These are phyloP conservation scores for Leptopilina myrica DNA, from an alignment of 2,888 invertebrate species.

Conservation along the genomic window DNA sequence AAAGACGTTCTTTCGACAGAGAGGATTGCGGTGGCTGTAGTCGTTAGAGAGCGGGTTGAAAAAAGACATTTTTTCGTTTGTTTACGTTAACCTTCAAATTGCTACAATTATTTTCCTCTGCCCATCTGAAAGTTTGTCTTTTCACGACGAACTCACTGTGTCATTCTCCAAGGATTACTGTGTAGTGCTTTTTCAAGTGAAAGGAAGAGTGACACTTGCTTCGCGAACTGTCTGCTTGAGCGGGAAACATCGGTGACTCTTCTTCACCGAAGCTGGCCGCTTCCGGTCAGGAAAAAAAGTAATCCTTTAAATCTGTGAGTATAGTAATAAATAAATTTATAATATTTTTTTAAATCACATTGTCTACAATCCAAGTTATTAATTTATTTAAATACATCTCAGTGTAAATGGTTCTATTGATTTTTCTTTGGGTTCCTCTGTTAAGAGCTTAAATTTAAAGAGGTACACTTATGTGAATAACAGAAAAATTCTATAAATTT, in stretches of 20 bases:
- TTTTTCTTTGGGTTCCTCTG: too few species aligned
- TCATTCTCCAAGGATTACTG: slow-evolving; percentile 14
- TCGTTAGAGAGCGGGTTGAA: slow-evolving; percentile 8
- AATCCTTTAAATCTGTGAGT: not conserved
- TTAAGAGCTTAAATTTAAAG: too few species aligned
- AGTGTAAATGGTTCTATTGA: too few species aligned
- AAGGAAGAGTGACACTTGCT: not conserved
- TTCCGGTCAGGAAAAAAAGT: slow-evolving; percentile 14
- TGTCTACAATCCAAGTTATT: too few species aligned
- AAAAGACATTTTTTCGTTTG: not conserved
- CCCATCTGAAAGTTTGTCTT: not conserved
- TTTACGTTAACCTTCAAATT: not conserved
- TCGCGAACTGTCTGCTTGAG: not conserved
- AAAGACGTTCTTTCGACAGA: slow-evolving; percentile 55
- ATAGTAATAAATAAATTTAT: not conserved
- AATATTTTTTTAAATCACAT: too few species aligned
- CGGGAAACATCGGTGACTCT: slow-evolving; percentile 23
- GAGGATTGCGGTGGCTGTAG: slow-evolving; percentile 8
- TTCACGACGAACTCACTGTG: not conserved
- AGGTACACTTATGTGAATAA: too few species aligned
- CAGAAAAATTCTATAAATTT: too few species aligned
- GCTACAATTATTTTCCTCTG: not conserved
- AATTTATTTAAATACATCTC: too few species aligned
- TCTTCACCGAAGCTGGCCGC: slow-evolving; percentile 19
- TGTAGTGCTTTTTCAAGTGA: slow-evolving; percentile 13